Evolutionary conservation across 2,113 vertebrate genomes (phyloP).

Genomic region (Ciconia stormi): DNA sequence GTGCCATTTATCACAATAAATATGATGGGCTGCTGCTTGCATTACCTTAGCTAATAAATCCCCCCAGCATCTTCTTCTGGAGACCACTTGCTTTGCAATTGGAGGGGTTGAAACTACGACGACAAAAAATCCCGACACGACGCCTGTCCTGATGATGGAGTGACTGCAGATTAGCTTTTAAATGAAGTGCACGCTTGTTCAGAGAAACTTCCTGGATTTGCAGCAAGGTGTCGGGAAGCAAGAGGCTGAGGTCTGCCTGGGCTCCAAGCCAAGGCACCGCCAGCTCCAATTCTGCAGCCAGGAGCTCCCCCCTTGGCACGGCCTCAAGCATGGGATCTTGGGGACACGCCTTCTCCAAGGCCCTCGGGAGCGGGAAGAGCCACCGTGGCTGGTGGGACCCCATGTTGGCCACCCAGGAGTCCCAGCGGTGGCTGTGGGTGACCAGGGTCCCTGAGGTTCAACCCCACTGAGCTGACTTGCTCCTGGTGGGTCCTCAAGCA

Average conservation of each 20-base stretch:
- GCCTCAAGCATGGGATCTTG: neutral
- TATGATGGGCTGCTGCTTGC: neutral
- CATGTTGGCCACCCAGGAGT: neutral
- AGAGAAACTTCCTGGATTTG: neutral
- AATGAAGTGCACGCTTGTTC: neutral
- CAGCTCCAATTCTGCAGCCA: neutral
- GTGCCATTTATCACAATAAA: slow-evolving; percentile 51
- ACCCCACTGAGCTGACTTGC: neutral
- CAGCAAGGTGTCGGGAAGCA: neutral
- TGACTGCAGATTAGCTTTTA: slow-evolving; percentile 39
- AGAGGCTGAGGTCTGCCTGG: neutral
- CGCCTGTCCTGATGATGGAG: slow-evolving; percentile 40
- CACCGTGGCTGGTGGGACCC: neutral
- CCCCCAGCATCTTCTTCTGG: neutral
- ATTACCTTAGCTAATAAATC: neutral
- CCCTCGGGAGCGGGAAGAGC: accelerated
- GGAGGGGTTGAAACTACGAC: neutral
- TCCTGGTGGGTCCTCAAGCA: neutral
- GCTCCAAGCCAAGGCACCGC: neutral
- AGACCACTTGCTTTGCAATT: neutral
- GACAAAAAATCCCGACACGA: neutral
- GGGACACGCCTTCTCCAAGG: neutral
- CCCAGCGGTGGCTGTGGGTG: neutral
- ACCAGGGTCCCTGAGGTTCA: neutral
- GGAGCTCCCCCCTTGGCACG: neutral